Evolutionary conservation across 2,797 vertebrate genomes (phyloP), one percentile per base, ranked within the genome.

Genomic region (Gadopsis bispinosus): DNA sequence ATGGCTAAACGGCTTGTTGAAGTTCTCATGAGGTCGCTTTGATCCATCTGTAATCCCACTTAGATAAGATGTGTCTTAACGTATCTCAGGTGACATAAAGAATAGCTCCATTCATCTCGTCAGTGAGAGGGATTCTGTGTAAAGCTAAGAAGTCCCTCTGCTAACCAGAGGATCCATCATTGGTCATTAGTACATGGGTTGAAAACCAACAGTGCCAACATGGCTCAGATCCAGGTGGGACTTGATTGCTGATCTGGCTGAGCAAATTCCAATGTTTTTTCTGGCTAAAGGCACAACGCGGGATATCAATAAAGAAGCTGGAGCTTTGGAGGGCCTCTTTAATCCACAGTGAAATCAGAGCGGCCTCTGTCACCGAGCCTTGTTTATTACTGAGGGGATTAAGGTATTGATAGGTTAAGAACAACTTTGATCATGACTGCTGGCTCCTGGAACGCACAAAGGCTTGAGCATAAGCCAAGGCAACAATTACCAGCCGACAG

Each of bases 341-440:
- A 90, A 91, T 88, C 84, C 77, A 75, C 61, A 79, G 79, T 73
- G 79, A 88, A 87, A 88, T 81, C 88, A 89, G 78, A 90, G 80
- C 19, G 19, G 79, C 73, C 73, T 83, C 82, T 86, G 84, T 90
- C 86, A 89, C 75, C 22, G 37, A 73, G 54, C 69, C 69, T 58
- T 87, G 87, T 93, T 94, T 92, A 91, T 89, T 92, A 87, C 59
- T 19, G 62, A 76, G 69, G 69, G 88, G 88, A 93, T 93, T 89
- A 89, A 88, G 84, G 78, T 89, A 91, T 88, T 78, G 82, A 85
- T 80, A 77, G 66, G 86, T 91, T 92, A 88, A 89, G 80, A 86
- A 89, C 75, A 84, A 88, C 93, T 95, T 94, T 94, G 91, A 93
- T 92, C 92, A 91, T 70, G 85, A 84, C 84, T 81, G 70, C 83